Base-by-base conservation (phyloP, 2,113 vertebrate genomes). In the Lepisosteus oculatus region DNA sequence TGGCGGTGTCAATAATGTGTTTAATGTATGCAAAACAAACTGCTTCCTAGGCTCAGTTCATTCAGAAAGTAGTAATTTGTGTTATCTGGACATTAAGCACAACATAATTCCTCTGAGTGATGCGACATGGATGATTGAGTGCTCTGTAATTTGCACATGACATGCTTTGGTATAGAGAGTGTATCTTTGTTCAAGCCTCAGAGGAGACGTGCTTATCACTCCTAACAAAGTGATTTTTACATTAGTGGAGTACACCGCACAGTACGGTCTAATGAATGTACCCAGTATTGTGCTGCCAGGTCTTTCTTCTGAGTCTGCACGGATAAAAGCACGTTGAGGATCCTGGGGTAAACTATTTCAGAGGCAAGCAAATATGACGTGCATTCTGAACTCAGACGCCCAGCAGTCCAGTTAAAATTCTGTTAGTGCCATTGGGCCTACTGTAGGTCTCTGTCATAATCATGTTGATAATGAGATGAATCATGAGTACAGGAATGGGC, bases 11-110 rank as follows among this genome's bases (percentile, higher is more conserved):
- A 88, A 70, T 81, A 81, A 78, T 74, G 47, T 76, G 76, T 79
- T 85, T 83, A 83, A 78, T 78, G 75, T 80, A 71, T 75, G 71
- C 76, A 84, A 79, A 83, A 80, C 77, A 81, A 83, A 72, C 79
- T 76, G 56, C 54, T 77, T 71, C 65, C 68, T 65, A 67, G 3
- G 0, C n/a, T 74, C 42, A 0, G n/a, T 74, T 45, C 43, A 55
- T 29, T 15, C 56, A 29, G 47, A 47, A 61, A 63, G 44, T 41
- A 62, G 44, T 67, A 61, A 68, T 75, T 65, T 51, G 67, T 76
- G 57, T 67, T 74, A 70, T 77, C 70, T 72, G 72, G 67, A 45
- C 61, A 11, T 70, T 61, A 64, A n/a, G 59, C 45, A 44, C 13
- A 17, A 66, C 71, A 59, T 51, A 66, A 72, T 43, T 72, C 59